Evolutionary conservation across 2,797 vertebrate species (phyloP), one percentile per base, ranked within the genome.

Genomic region (Gephyroberyx darwinii): DNA sequence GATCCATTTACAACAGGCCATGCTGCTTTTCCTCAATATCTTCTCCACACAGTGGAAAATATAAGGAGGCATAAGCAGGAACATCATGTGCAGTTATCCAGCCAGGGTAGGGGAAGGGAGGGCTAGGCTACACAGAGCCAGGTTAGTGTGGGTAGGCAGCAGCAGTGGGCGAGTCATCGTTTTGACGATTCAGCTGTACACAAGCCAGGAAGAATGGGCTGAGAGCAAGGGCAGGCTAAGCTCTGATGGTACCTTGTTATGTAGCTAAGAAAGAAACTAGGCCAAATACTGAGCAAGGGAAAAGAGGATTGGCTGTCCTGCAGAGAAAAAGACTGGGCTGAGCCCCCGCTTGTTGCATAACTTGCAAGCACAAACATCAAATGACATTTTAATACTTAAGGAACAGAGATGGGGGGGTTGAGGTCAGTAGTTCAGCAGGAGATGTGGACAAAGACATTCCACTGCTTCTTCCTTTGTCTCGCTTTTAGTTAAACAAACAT

Each of bases 221-320:
- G 58, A 67, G 75, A 66, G 72, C 65, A 73, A 65, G 55, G 69
- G 75, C 19, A 50, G 71, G 41, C 65, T 74, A 60, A 33, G 71
- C 78, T 67, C 62, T 35, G 71, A 58, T 67, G 8, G 13, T 52
- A 77, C 51, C 48, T 57, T 74, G 85, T 90, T 88, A 88, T 88
- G 82, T 81, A 82, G 84, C 74, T 35, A 59, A 58, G 75, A 70
- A 51, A 77, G 65, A 90, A 94, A 92, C 85, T 86, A 88, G 91
- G 93, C 89, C 90, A 92, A 86, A 87, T 77, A 63, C 78, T 62
- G 69, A 86, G 83, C 77, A 65, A 10, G 59, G 81, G 19, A 63
- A 26, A 43, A 43, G 85, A 88, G 85, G 90, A 91, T 89, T 86
- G 84, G 84, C 65, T 65, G 79, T 79, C 55, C 65, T 57, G 75